Percentiles rank a stretch among this genome's conserved stretches.
These are phyloP conservation scores for Eubasilissa splendida DNA, from an alignment of 2,888 invertebrate genomes.

Conservation along the genomic window DNA sequence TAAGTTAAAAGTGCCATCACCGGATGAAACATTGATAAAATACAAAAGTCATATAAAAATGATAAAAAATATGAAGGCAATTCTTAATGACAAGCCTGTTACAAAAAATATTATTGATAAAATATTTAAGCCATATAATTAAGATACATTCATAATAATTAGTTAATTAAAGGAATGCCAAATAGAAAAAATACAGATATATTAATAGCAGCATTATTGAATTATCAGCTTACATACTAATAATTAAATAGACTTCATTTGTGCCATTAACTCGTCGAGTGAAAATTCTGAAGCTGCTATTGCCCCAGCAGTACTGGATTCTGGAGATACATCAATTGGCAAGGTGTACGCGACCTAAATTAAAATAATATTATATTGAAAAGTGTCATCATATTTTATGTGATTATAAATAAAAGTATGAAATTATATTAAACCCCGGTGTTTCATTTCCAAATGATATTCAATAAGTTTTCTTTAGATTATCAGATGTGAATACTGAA, in stretches of 20 bases:
- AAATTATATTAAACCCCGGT: no score
- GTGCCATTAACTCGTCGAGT: slow-evolving; percentile 92
- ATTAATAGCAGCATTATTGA: slow-evolving; percentile 50
- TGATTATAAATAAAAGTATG: slow-evolving; percentile 5
- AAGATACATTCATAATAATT: neutral
- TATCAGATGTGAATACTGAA: no score
- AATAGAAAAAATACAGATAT: slow-evolving; percentile 62
- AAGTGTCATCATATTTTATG: neutral
- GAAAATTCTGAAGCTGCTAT: slow-evolving; percentile 75
- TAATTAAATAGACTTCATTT: slow-evolving; percentile 77
- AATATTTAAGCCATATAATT: slow-evolving; percentile 36
- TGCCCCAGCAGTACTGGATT: slow-evolving; percentile 67
- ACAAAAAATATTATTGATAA: slow-evolving; percentile 36
- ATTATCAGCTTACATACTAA: neutral
- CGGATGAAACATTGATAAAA: slow-evolving; percentile 64
- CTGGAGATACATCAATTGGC: slow-evolving; percentile 69
- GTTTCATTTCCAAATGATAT: no score
- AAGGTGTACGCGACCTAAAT: slow-evolving; percentile 82
- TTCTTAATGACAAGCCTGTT: slow-evolving; percentile 6
- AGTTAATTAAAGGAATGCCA: slow-evolving; percentile 6
- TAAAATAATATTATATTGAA: slow-evolving; percentile 60
- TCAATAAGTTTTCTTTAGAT: no score
- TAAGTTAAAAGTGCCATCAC: slow-evolving; percentile 65
- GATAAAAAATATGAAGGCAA: slow-evolving; percentile 21
- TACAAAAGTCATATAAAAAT: slow-evolving; percentile 63